These are phyloP conservation scores for Prionailurus bengalensis DNA, from an alignment of 2,113 vertebrate species.

Conservation along the genomic window DNA sequence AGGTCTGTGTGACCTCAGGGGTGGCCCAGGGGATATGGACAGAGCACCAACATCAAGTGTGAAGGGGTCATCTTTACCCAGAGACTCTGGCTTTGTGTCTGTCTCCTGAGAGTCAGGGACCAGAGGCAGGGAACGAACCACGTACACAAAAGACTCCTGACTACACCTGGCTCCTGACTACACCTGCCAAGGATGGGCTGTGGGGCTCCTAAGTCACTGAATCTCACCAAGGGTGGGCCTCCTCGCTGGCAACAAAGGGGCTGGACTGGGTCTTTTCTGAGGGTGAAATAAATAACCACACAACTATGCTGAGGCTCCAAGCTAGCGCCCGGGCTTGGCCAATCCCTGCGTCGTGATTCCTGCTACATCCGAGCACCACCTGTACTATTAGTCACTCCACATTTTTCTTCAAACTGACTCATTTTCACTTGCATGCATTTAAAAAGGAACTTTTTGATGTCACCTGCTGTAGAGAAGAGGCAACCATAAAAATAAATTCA, in stretches of 20 bases:
- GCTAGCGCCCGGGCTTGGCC: background rate
- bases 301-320: background rate
- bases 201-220: background rate
- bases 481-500: conserved; percentile 45
- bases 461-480: background rate
- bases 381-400: background rate
- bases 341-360: background rate
- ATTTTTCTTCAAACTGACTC: background rate
- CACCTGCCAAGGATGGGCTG: background rate
- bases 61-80: background rate
- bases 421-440: background rate
- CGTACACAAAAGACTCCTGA: background rate
- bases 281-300: background rate
- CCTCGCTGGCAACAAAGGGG: background rate
- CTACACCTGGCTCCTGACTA: background rate
- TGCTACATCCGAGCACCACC: background rate
- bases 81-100: background rate
- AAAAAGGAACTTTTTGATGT: background rate
- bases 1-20: background rate
- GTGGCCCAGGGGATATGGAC: background rate
- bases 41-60: background rate
- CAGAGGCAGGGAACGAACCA: background rate
- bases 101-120: background rate
- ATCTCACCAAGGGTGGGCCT: background rate
- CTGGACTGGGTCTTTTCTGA: background rate